phyloP scores from a whole-genome alignment of 2,888 invertebrate species.

The Alsophila aescularia region DNA sequence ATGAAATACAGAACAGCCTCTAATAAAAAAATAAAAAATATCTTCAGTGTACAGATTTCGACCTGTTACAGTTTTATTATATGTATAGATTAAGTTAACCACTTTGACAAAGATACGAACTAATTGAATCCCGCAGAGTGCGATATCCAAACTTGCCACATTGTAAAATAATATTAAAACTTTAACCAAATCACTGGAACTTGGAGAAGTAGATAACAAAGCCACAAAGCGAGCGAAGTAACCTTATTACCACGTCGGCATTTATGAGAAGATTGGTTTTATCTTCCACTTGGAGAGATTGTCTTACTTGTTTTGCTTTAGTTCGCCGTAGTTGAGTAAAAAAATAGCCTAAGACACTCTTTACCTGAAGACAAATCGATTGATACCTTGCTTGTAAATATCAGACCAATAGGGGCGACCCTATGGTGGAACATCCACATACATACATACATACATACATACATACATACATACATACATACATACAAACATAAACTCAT shows the following conservation, averaged over 20 bases:
- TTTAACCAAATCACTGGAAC: not conserved
- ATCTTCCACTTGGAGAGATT: not conserved
- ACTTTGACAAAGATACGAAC: not conserved
- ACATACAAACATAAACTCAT: too few species aligned
- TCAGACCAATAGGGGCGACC: too few species aligned
- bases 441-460: too few species aligned
- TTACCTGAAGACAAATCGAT: too few species aligned
- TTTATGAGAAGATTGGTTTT: not conserved
- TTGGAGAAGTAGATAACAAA: not conserved
- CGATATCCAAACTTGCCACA: not conserved
- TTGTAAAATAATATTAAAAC: constrained; percentile 2
- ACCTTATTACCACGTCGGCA: not conserved
- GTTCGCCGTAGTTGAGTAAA: too few species aligned
- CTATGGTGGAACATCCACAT: too few species aligned
- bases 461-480: too few species aligned
- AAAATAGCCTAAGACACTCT: too few species aligned
- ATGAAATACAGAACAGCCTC: too few species aligned
- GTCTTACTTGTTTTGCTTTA: not conserved
- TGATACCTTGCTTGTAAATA: too few species aligned
- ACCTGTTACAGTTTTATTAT: too few species aligned
- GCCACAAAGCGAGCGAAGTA: not conserved
- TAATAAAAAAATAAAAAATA: not conserved
- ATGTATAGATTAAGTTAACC: not conserved
- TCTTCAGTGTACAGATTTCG: too few species aligned
- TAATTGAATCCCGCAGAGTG: not conserved